These are phyloP conservation scores for Steinernema scapterisci DNA, from an alignment of 2,888 invertebrate genomes.

Conservation along the genomic window DNA sequence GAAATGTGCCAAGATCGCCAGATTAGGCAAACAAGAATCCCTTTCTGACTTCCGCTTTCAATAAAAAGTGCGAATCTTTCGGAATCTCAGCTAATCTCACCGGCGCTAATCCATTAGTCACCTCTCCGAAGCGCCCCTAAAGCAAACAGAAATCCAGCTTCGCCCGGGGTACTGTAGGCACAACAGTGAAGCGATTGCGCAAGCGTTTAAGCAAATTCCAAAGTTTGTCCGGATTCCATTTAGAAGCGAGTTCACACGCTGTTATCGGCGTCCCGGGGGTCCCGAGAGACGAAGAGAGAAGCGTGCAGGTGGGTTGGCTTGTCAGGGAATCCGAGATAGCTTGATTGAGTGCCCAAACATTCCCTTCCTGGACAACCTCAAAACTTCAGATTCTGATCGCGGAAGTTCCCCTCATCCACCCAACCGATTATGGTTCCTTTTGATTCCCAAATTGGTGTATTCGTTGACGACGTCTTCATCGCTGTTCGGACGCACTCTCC, in stretches of 20 bases:
- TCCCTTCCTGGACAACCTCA: too few species aligned
- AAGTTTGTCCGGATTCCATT: background rate
- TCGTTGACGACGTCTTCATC: background rate
- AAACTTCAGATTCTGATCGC: too few species aligned
- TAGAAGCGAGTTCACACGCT: background rate
- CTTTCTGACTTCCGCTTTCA: too few species aligned
- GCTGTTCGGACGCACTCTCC: background rate
- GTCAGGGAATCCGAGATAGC: background rate
- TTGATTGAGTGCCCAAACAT: slow-evolving; percentile 24
- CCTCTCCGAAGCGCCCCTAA: background rate
- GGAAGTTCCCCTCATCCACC: too few species aligned
- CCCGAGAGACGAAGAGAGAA: background rate
- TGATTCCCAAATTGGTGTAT: slow-evolving; percentile 18
- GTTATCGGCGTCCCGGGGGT: background rate
- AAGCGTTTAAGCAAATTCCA: background rate
- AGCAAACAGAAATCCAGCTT: background rate
- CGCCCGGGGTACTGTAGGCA: background rate
- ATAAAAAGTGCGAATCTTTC: too few species aligned
- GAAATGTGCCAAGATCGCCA: too few species aligned
- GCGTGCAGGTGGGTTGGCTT: slow-evolving; percentile 10
- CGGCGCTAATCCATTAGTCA: too few species aligned
- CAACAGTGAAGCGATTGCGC: background rate
- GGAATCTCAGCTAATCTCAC: too few species aligned
- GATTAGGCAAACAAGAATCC: too few species aligned
- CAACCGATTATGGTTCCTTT: background rate